Percentiles rank a stretch among this genome's conserved stretches.
phyloP scores from a whole-genome alignment of 2,888 invertebrate genomes.

The Lycaena phlaeas region DNA sequence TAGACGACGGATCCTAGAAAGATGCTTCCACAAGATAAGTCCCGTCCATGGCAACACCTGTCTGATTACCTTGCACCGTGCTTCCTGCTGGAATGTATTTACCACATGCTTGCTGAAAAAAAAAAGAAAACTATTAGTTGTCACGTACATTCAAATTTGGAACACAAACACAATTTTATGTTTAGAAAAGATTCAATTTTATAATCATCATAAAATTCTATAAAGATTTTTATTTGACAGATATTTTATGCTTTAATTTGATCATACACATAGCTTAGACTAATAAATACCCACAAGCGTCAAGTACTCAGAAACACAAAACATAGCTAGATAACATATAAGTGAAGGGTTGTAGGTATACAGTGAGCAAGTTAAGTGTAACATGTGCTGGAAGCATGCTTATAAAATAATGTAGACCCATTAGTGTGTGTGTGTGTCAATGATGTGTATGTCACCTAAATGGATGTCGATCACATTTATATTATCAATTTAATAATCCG shows the following conservation, averaged over 20 bases:
- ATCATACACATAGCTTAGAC: background rate
- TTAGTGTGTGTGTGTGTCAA: constrained; percentile 47
- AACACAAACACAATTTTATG: background rate
- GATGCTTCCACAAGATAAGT: constrained; percentile 90
- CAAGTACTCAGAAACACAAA: constrained; percentile 12
- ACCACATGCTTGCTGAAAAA: constrained; percentile 84
- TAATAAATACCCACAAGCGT: constrained; percentile 6
- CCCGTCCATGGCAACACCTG: constrained; percentile 87
- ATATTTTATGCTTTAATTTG: too few species aligned
- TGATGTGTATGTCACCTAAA: constrained; percentile 11
- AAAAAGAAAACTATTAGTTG: constrained; percentile 12
- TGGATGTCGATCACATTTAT: constrained; percentile 21
- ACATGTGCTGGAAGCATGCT: constrained; percentile 22
- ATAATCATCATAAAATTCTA: too few species aligned
- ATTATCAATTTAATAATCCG: background rate
- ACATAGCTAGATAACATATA: constrained; percentile 15
- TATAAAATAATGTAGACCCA: constrained; percentile 48
- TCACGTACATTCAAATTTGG: background rate
- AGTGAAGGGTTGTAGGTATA: constrained; percentile 11
- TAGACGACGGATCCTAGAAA: constrained; percentile 74
- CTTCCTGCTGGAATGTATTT: constrained; percentile 90
- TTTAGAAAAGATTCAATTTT: too few species aligned
- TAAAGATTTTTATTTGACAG: too few species aligned
- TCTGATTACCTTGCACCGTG: constrained; percentile 85
- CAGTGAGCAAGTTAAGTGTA: constrained; percentile 19